A percentile compares a stretch with the other conserved stretches of the same genome.
Conservation (phyloP, 2,888 invertebrate species). For the Eudasyphora cyanicolor region DNA sequence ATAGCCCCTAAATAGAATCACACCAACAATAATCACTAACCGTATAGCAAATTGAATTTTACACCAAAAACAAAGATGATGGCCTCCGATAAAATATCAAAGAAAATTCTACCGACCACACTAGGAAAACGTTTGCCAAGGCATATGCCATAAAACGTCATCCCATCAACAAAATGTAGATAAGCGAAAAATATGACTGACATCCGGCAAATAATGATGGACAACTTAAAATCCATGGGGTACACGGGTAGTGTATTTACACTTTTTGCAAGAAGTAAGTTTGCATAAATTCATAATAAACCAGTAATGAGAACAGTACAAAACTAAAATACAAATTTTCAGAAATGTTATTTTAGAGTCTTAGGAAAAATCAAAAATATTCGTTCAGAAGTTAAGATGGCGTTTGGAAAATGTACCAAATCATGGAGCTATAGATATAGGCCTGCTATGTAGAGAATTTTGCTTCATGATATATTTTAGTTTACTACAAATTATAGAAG, state of each 20-base stretch:
- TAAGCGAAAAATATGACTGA: slow-evolving; percentile 50
- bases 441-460: too few relatives aligned
- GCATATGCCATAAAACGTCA: neutral
- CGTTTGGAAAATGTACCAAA: too few relatives aligned
- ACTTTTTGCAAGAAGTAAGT: neutral
- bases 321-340: too few relatives aligned
- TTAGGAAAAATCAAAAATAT: too few relatives aligned
- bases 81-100: slow-evolving; percentile 57
- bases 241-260: neutral
- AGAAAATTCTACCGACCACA: slow-evolving; percentile 52
- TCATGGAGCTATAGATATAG: too few relatives aligned
- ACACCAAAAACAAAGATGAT: slow-evolving; percentile 13
- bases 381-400: too few relatives aligned
- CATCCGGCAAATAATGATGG: slow-evolving; percentile 65
- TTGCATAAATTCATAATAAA: neutral
- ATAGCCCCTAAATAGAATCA: neutral
- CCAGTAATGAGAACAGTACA: neutral
- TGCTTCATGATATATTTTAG: too few relatives aligned
- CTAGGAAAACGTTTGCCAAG: slow-evolving; percentile 5
- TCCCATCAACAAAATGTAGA: neutral
- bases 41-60: neutral
- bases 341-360: too few relatives aligned
- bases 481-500: too few relatives aligned
- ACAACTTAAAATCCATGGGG: slow-evolving; percentile 36
- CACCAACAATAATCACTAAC: neutral